Evolutionary conservation across 2,888 invertebrate species (phyloP).

Genomic region (Germaria angustata): DNA sequence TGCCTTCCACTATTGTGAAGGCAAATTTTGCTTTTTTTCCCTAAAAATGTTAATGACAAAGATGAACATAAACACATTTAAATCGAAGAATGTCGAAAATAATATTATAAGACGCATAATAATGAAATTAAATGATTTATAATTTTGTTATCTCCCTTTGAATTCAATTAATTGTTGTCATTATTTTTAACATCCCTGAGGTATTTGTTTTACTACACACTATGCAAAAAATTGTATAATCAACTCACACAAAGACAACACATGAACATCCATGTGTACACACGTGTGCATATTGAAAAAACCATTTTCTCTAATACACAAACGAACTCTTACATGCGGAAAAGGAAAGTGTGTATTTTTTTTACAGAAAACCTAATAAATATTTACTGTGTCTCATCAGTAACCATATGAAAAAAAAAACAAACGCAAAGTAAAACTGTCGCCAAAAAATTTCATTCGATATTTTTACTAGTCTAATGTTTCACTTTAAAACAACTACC

Average conservation of each 20-base stretch:
- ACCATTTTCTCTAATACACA: too few species aligned
- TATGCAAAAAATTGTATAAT: background rate
- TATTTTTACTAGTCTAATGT: too few species aligned
- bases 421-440: background rate
- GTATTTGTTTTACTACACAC: slow-evolving; percentile 26
- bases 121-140: slow-evolving; percentile 32
- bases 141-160: slow-evolving; percentile 49
- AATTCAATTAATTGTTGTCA: slow-evolving; percentile 63
- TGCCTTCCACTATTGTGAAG: too few species aligned
- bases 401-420: background rate
- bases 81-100: background rate
- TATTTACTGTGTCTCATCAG: background rate
- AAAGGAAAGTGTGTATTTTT: too few species aligned
- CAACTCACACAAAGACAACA: background rate
- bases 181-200: slow-evolving; percentile 39
- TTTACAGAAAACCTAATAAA: slow-evolving; percentile 7
- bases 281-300: too few species aligned
- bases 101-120: slow-evolving; percentile 2
- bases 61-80: background rate
- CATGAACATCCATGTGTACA: too few species aligned
- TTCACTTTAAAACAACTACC: too few species aligned
- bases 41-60: too few species aligned
- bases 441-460: too few species aligned
- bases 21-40: too few species aligned
- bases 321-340: too few species aligned